Conservation (phyloP, 2,888 invertebrate genomes). For the Temnothorax rugatulus region DNA sequence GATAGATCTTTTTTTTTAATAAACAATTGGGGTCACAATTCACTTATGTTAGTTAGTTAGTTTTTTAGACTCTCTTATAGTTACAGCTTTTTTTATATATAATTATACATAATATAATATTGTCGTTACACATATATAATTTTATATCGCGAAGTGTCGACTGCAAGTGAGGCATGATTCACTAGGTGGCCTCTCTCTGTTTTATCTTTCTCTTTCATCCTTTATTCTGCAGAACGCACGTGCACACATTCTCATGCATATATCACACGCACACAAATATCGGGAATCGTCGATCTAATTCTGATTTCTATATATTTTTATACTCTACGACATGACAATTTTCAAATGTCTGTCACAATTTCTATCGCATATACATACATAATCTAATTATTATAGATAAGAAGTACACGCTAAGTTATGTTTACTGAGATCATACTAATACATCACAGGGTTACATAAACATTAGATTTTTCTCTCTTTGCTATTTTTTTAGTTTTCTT, state of each 20-base stretch:
- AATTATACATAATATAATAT: conserved; percentile 71
- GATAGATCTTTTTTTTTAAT: conserved; percentile 80
- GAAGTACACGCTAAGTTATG: conserved; percentile 84
- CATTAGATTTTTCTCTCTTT: conserved; percentile 79
- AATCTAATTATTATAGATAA: conserved; percentile 79
- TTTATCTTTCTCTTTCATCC: conserved; percentile 57
- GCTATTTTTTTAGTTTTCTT: conserved; percentile 62
- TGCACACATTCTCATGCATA: conserved; percentile 45
- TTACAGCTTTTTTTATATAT: conserved; percentile 70
- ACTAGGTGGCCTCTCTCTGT: conserved; percentile 75
- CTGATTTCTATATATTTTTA: conserved; percentile 45
- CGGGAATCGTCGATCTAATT: conserved; percentile 47
- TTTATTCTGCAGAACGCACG: conserved; percentile 58
- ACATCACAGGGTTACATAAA: conserved; percentile 86
- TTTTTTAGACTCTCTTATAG: conserved; percentile 84
- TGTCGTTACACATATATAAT: conserved; percentile 79
- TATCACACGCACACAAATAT: conserved; percentile 21
- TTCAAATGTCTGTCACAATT: conserved; percentile 44
- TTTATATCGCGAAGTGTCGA: conserved; percentile 75
- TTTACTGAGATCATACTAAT: conserved; percentile 86
- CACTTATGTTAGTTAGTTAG: conserved; percentile 82
- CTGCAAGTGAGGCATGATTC: conserved; percentile 78
- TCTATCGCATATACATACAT: conserved; percentile 59
- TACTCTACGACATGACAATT: conserved; percentile 18
- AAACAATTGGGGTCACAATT: conserved; percentile 82